Evolutionary conservation across 2,113 vertebrate genomes (phyloP).

Genomic region (Colius striatus): DNA sequence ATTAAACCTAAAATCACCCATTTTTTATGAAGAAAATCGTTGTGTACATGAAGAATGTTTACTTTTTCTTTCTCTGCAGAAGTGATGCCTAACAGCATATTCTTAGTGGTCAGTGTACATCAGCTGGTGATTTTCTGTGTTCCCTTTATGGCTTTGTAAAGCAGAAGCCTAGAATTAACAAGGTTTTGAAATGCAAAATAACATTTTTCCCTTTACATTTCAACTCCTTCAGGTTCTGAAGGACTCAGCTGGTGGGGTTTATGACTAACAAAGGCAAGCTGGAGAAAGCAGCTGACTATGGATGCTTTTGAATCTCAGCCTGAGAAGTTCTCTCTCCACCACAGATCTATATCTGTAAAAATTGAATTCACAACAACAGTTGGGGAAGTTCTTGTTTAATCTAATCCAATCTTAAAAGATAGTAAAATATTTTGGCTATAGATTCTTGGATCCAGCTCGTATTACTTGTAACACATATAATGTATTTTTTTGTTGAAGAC

Average conservation of each 20-base stretch:
- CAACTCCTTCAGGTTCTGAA: neutral
- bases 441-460: neutral
- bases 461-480: neutral
- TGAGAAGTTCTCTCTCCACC: neutral
- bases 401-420: neutral
- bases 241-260: neutral
- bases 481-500: neutral
- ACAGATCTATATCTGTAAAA: neutral
- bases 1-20: neutral
- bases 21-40: neutral
- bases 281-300: neutral
- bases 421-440: neutral
- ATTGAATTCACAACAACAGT: neutral
- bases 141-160: neutral
- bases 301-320: neutral
- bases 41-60: neutral
- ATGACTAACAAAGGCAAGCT: neutral
- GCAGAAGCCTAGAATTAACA: neutral
- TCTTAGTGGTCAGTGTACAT: neutral
- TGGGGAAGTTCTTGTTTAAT: neutral
- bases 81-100: neutral
- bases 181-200: constrained; percentile 12
- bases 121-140: neutral
- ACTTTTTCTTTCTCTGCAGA: neutral
- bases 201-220: constrained; percentile 8